A percentile compares a stretch with the other conserved stretches of the same genome.
Conservation (phyloP, 2,797 vertebrate species). For the Masticophis lateralis region DNA sequence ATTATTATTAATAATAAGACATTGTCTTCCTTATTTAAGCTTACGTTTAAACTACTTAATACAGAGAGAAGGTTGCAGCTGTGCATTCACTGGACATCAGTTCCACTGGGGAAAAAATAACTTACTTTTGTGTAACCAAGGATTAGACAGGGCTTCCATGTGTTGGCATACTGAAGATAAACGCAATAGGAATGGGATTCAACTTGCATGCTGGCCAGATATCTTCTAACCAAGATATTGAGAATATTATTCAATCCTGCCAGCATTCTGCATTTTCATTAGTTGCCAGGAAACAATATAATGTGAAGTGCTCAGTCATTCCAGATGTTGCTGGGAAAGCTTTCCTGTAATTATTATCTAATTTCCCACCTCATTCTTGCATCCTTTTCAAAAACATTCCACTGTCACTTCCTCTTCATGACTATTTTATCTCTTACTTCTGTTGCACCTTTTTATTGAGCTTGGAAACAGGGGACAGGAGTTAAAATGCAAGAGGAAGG, state of each 20-base stretch:
- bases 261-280: slow-evolving; percentile 3
- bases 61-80: background rate
- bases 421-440: slow-evolving; percentile 21
- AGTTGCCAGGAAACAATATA: slow-evolving; percentile 25
- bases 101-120: background rate
- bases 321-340: slow-evolving; percentile 19
- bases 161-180: background rate
- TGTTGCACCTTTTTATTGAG: slow-evolving; percentile 19
- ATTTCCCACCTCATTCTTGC: slow-evolving; percentile 18
- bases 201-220: background rate
- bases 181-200: background rate
- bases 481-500: slow-evolving; percentile 17
- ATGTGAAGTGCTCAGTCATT: slow-evolving; percentile 12
- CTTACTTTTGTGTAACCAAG: background rate
- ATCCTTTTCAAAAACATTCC: slow-evolving; percentile 18
- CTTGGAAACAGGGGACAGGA: slow-evolving; percentile 8
- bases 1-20: background rate
- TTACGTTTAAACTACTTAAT: background rate
- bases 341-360: slow-evolving; percentile 22
- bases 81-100: background rate
- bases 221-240: background rate
- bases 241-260: background rate
- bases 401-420: slow-evolving; percentile 15
- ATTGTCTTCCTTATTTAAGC: background rate
- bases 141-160: background rate